These are phyloP conservation scores for Cynopterus sphinx DNA, from an alignment of 2,797 vertebrate genomes.

Conservation along the genomic window DNA sequence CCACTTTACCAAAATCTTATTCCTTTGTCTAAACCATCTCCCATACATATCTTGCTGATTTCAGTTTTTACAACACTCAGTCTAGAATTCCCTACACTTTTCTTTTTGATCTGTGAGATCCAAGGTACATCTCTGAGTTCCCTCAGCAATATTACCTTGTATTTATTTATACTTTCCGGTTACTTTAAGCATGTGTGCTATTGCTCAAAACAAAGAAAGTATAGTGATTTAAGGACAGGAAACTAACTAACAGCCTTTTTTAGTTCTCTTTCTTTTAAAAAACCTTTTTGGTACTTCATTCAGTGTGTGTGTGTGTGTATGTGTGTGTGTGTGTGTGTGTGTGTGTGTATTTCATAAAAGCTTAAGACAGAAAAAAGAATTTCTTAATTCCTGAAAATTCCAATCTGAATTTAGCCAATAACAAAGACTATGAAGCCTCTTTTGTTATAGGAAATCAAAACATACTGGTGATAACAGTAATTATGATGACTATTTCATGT, in stretches of 20 bases:
- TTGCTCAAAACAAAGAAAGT: not conserved
- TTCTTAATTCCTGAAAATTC: constrained; percentile 4
- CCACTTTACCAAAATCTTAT: not conserved
- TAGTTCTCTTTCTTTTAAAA: not conserved
- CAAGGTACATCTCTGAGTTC: not conserved
- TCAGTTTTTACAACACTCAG: not conserved
- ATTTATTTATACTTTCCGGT: not conserved
- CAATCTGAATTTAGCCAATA: not conserved
- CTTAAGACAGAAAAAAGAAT: not conserved
- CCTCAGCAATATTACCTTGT: not conserved
- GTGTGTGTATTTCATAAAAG: not conserved
- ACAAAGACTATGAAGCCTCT: not conserved
- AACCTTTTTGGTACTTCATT: not conserved
- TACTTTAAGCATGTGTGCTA: not conserved
- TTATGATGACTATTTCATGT: not conserved
- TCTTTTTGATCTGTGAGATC: not conserved
- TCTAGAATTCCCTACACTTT: not conserved
- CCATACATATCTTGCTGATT: not conserved
- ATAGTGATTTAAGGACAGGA: not conserved
- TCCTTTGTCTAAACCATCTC: not conserved
- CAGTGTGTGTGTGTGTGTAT: not conserved
- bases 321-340: too few species aligned
- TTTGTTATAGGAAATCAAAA: constrained; percentile 13
- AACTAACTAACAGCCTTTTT: not conserved
- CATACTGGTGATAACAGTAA: not conserved